Base-by-base conservation (phyloP, 2,113 vertebrate genomes). In the Elanus axillaris region DNA sequence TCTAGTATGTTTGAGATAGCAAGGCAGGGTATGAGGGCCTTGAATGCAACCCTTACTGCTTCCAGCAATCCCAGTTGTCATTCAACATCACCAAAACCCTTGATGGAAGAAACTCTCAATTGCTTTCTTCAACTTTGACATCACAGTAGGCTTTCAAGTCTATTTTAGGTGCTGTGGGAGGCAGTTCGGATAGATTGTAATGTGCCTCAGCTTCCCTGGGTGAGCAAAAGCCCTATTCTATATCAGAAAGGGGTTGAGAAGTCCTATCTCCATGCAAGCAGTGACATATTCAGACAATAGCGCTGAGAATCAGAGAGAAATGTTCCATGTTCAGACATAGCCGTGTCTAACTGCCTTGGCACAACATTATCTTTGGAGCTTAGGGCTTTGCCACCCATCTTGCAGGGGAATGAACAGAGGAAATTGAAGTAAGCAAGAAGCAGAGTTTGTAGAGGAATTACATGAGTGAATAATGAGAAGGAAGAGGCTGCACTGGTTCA, bases 371-470 rank as follows among this genome's bases (percentile, higher is more conserved):
- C 81, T 91, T 78, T 82, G 90, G 78, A 91, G 48, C 43, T 89
- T 85, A 95, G 66, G 74, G 79, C 69, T 89, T 91, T 96, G 80
- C 83, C 84, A 89, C 83, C 69, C 89, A 81, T 77, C 43, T 59
- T 31, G 80, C 72, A 53, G 56, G 29, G 43, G 47, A 95, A 52
- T 3, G 5, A 74, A 48, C 34, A 60, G 36, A 89, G 40, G 7
- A 4, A 8, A 85, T 34, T 56, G 43, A 90, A 78, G 62, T 32
- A 56, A 89, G 56, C 27, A 69, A 78, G 58, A 59, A 81, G 4
- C 7, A 75, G 45, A 60, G 2, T 83, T 96, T 66, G 19, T 43
- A 67, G 56, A 75, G 34, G 31, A 82, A 63, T 85, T 79, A 63
- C 4, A 8, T 22, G 47, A 56, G 52, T 27, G 21, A 91, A 69